Evolutionary conservation across 1,140 invertebrate genomes (phyloP).

Genomic region (Dreissena polymorpha): DNA sequence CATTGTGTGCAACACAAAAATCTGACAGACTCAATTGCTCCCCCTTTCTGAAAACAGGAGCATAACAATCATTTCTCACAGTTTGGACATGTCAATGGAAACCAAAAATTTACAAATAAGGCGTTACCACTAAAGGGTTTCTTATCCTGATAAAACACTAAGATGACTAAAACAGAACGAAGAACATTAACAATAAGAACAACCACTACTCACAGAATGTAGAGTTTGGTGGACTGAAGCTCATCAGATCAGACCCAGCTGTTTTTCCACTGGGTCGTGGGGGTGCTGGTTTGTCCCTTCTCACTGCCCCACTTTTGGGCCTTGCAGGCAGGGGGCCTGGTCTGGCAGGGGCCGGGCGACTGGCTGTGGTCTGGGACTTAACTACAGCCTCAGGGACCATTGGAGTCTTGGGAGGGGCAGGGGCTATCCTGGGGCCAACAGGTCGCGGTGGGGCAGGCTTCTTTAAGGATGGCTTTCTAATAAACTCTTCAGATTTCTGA

Average conservation of each 20-base stretch:
- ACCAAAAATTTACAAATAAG: too few relatives aligned
- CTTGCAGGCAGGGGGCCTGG: conserved; percentile 34
- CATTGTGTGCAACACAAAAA: too few relatives aligned
- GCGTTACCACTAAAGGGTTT: too few relatives aligned
- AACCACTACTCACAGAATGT: conserved; percentile 34
- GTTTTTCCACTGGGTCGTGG: conserved; percentile 20
- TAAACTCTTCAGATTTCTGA: conserved; percentile 47
- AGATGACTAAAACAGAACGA: too few relatives aligned
- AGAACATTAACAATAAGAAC: not conserved
- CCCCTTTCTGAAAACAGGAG: too few relatives aligned
- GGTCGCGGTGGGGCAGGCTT: conserved; percentile 59
- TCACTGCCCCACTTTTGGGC: not conserved
- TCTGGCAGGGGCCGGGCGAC: conserved; percentile 50
- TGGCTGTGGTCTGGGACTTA: conserved; percentile 50
- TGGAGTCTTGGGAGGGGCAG: conserved; percentile 41
- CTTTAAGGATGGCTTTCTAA: conserved; percentile 60
- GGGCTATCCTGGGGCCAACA: conserved; percentile 48
- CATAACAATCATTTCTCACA: too few relatives aligned
- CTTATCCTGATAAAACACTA: too few relatives aligned
- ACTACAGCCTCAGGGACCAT: conserved; percentile 62
- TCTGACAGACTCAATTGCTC: too few relatives aligned
- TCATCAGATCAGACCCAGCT: conserved; percentile 34
- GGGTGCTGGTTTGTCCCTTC: conserved; percentile 22
- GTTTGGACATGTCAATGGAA: too few relatives aligned
- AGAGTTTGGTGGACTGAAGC: conserved; percentile 43